These are phyloP conservation scores for Sarcophaga peregrina DNA, from an alignment of 1,140 invertebrate species.

Conservation along the genomic window DNA sequence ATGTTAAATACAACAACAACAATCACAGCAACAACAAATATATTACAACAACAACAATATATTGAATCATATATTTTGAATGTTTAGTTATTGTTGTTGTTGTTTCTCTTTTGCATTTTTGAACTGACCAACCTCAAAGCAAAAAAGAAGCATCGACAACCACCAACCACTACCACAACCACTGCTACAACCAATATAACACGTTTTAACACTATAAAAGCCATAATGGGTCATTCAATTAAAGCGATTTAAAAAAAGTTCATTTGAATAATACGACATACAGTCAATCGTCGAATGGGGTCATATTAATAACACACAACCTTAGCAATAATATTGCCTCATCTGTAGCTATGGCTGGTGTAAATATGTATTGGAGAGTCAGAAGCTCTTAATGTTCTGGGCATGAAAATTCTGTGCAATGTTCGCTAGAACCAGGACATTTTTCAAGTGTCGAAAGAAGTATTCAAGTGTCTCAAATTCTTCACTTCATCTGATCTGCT, in stretches of 20 bases:
- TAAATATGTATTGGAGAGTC: too few species aligned
- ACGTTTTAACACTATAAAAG: conserved; percentile 17
- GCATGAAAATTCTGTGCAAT: too few species aligned
- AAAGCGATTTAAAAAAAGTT: background rate
- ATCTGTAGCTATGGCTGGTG: too few species aligned
- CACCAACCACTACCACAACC: background rate
- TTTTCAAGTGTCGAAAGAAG: too few species aligned
- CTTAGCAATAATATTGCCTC: too few species aligned
- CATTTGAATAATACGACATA: background rate
- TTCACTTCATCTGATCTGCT: too few species aligned
- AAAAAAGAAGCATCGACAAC: background rate
- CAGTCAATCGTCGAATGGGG: too few species aligned
- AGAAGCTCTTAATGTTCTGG: too few species aligned
- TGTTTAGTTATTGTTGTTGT: background rate
- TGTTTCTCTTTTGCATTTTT: background rate
- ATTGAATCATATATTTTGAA: too few species aligned
- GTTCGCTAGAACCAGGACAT: too few species aligned
- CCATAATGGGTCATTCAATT: background rate
- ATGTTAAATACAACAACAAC: conserved; percentile 27
- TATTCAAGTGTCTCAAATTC: too few species aligned
- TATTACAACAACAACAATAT: background rate
- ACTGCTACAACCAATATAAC: background rate
- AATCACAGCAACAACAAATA: conserved; percentile 15
- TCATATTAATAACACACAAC: too few species aligned
- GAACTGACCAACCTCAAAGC: conserved; percentile 36